Percentiles rank a stretch among this genome's conserved stretches.
Conservation (phyloP, 2,113 vertebrate genomes). For the Entomyzon cyanotis region DNA sequence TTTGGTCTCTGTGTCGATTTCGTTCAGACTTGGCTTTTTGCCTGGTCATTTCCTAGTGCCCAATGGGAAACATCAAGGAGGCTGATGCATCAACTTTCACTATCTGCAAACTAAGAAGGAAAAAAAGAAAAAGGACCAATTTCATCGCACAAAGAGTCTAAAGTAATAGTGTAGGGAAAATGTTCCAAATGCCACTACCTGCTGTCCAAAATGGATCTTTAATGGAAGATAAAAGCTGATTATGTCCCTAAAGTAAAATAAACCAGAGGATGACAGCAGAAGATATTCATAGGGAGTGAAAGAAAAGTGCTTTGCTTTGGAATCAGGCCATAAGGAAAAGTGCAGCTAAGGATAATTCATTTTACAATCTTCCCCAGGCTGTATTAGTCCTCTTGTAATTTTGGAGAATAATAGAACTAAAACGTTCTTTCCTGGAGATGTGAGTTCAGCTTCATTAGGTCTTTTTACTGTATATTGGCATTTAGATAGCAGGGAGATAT, state of each 20-base stretch:
- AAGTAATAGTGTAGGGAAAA: neutral
- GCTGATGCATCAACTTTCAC: neutral
- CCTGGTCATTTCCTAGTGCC: neutral
- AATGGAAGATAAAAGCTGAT: constrained; percentile 41
- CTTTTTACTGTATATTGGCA: neutral
- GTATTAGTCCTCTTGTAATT: constrained; percentile 18
- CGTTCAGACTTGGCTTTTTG: neutral
- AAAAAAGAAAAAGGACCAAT: neutral
- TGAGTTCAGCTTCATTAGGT: neutral
- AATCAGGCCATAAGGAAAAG: constrained; percentile 7
- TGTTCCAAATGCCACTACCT: neutral
- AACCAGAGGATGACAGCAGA: constrained; percentile 7
- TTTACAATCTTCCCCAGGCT: constrained; percentile 28
- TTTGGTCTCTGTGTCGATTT: neutral
- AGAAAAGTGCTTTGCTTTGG: constrained; percentile 43
- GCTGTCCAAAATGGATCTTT: constrained; percentile 12
- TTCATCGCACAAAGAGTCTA: neutral
- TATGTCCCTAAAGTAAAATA: constrained; percentile 44
- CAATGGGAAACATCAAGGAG: neutral
- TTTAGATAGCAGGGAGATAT: neutral
- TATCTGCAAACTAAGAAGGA: neutral
- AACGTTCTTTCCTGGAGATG: constrained; percentile 20
- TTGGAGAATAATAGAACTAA: constrained; percentile 38
- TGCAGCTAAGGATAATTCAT: constrained; percentile 39
- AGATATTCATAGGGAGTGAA: constrained; percentile 31